phyloP scores from a whole-genome alignment of 2,888 invertebrate genomes.

The Eupithecia pulchellata region DNA sequence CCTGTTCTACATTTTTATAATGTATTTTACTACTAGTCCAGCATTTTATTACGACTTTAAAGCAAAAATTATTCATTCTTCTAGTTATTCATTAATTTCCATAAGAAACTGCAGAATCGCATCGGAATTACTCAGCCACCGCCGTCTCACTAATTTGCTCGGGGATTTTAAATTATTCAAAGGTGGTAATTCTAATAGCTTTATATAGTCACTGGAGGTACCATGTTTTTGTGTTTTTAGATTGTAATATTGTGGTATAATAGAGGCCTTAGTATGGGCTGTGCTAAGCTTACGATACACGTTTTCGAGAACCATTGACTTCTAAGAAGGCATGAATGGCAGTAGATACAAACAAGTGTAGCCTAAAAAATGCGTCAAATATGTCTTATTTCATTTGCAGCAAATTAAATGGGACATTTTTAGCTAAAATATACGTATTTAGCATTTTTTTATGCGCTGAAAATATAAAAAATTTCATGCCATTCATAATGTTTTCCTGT shows the following conservation, averaged over 20 bases:
- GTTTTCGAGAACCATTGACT: too few species aligned
- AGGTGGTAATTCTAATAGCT: constrained; percentile 42
- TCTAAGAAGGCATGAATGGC: too few species aligned
- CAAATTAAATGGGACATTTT: too few species aligned
- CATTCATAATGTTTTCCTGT: too few species aligned
- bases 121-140: constrained; percentile 17
- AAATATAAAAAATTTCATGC: too few species aligned
- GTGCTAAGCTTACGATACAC: too few species aligned
- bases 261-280: too few species aligned
- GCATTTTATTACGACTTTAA: background rate
- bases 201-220: constrained; percentile 34
- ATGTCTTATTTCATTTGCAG: too few species aligned
- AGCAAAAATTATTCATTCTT: background rate
- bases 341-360: too few species aligned
- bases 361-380: too few species aligned
- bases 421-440: too few species aligned
- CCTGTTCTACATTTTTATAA: background rate
- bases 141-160: constrained; percentile 34
- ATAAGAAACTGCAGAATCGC: constrained; percentile 16
- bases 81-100: constrained; percentile 2
- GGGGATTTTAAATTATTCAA: constrained; percentile 39
- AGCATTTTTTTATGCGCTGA: too few species aligned
- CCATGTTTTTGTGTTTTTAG: constrained; percentile 12
- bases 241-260: background rate
- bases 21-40: background rate